Evolutionary conservation across 2,113 vertebrate genomes (phyloP).

Genomic region (Oreotrochilus melanogaster): DNA sequence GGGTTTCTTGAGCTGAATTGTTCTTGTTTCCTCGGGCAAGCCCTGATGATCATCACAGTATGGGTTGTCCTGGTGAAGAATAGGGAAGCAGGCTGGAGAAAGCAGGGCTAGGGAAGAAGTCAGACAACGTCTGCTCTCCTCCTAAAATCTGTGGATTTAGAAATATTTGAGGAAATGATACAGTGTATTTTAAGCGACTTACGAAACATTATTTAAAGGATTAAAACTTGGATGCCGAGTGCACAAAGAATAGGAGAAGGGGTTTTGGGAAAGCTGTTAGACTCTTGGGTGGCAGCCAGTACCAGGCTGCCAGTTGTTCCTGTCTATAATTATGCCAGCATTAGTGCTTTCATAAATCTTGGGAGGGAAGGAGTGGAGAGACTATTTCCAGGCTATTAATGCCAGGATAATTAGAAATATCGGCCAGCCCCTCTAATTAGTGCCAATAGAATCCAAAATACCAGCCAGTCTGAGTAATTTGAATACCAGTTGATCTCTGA

Average conservation of each 20-base stretch:
- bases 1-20: background rate
- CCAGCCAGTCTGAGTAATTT: conserved; percentile 63
- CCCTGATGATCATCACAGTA: background rate
- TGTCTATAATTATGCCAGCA: conserved; percentile 63
- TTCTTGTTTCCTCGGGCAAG: background rate
- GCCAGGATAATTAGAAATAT: conserved; percentile 77
- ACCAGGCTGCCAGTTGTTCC: conserved; percentile 54
- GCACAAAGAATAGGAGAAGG: conserved; percentile 24
- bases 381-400: conserved; percentile 74
- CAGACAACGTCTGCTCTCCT: background rate
- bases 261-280: conserved; percentile 65
- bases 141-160: background rate
- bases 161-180: conserved; percentile 18
- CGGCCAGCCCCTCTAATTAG: conserved; percentile 66
- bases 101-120: background rate
- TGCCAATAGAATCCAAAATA: conserved; percentile 64
- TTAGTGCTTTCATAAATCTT: conserved; percentile 65
- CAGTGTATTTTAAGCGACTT: conserved; percentile 49
- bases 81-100: background rate
- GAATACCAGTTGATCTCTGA: conserved; percentile 56
- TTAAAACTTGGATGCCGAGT: conserved; percentile 22
- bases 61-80: background rate
- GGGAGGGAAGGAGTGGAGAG: conserved; percentile 59
- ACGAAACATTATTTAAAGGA: conserved; percentile 29
- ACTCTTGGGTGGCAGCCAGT: conserved; percentile 58